A percentile compares a stretch with the other conserved stretches of the same genome.
phyloP scores from a whole-genome alignment of 2,888 invertebrate genomes.

The Pyrochroa serraticornis region DNA sequence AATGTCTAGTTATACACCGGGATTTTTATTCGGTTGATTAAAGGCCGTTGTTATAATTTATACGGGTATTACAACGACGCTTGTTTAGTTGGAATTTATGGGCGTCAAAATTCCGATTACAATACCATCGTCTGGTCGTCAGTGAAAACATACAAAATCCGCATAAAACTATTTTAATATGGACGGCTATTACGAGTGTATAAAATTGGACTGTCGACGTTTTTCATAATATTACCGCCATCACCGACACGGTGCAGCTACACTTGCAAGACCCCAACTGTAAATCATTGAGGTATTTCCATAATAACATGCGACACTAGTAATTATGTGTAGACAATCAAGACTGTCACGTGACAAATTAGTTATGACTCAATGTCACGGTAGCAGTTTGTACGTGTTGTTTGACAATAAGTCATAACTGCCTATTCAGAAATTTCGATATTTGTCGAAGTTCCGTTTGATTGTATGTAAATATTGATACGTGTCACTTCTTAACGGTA shows the following conservation, averaged over 20 bases:
- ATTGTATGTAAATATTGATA: too few relatives aligned
- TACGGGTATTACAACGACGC: slow-evolving; percentile 2
- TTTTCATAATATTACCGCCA: slow-evolving; percentile 22
- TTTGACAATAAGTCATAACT: too few relatives aligned
- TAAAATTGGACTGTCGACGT: slow-evolving; percentile 15
- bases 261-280: slow-evolving; percentile 21
- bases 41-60: slow-evolving; percentile 2
- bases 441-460: too few relatives aligned
- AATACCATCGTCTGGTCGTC: slow-evolving; percentile 4
- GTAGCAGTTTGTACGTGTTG: too few relatives aligned
- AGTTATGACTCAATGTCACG: slow-evolving; percentile 15
- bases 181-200: slow-evolving; percentile 14
- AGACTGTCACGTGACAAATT: slow-evolving; percentile 27
- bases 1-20: slow-evolving; percentile 1
- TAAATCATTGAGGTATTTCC: slow-evolving; percentile 34
- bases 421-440: too few relatives aligned
- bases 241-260: slow-evolving; percentile 17
- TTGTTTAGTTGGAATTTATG: not conserved
- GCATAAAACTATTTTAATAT: slow-evolving; percentile 19
- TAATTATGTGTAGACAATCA: slow-evolving; percentile 36
- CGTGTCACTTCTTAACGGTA: too few relatives aligned
- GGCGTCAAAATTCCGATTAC: not conserved
- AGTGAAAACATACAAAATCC: slow-evolving; percentile 2
- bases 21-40: slow-evolving; percentile 9
- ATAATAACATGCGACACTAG: slow-evolving; percentile 35